Base-by-base conservation (phyloP, 2,797 vertebrate genomes). In the Chaetophractus vellerosus region DNA sequence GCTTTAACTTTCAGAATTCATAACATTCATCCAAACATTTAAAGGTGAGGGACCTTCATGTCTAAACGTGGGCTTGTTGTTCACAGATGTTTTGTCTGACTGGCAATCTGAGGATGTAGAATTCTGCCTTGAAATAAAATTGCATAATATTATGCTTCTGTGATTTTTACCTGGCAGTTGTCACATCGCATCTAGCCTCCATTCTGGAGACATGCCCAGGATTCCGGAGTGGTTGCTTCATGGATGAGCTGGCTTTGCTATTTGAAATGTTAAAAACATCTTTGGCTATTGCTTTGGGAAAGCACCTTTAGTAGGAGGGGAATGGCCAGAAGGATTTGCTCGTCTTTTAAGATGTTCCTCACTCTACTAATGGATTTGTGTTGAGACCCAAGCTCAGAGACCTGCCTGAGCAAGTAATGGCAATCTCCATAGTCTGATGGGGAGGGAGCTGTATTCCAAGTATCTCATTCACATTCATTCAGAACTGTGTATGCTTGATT, bases 101-200 rank as follows among this genome's bases (percentile, higher is more conserved):
- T 94, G 64, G 64, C 55, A 80, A 94, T 64, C n/a, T 86, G 36
- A 96, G 74, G 50, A 80, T 63, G 72, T 59, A 80, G 55, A 90
- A 83, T 84, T 93, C 61, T 92, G 88, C 61, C 79, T 92, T 92
- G 61, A 82, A 92, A 90, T 93, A 82, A 95, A 93, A 92, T 84
- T 52, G 26, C 19, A 93, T 95, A 91, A 88, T 86, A 41, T 68
- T 74, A 74, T 55, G 61, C 85, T 92, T 94, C 79, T 91, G 90
- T 87, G 90, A 50, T 95, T 95, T 93, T 96, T 92, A 94, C 94
- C 94, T 96, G 90, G 90, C 61, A 11, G 72, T 87, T 96, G 88
- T 96, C 96, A 95, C 63, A 87, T 82, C 0, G 1, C 78, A 78
- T 97, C 71, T 95, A 48, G 69, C 50, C 45, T 91, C 78, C 36